These are phyloP conservation scores for Acrobasis repandana DNA, from an alignment of 2,888 invertebrate genomes.

Conservation along the genomic window DNA sequence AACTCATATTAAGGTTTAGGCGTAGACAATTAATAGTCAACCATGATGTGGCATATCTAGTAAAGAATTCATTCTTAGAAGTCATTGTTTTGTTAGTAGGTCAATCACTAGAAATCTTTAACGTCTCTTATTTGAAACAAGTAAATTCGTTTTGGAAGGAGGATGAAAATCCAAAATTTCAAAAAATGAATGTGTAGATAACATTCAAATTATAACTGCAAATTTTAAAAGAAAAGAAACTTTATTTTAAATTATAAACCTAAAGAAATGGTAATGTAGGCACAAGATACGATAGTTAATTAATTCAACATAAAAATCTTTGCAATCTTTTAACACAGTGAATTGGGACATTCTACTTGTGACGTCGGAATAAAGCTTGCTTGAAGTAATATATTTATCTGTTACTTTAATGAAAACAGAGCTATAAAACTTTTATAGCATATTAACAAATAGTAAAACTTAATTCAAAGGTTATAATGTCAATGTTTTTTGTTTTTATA, in stretches of 20 bases:
- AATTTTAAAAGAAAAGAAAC: no score
- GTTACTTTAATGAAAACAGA: not conserved
- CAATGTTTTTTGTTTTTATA: not conserved
- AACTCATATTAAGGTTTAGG: slow-evolving; percentile 4
- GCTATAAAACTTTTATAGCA: slow-evolving; percentile 5
- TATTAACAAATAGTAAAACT: slow-evolving; percentile 3
- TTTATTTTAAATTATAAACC: no score
- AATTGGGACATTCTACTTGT: no score
- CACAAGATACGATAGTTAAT: no score
- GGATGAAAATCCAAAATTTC: no score
- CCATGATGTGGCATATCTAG: not conserved
- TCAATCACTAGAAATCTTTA: not conserved
- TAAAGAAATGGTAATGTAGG: no score
- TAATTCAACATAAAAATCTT: no score
- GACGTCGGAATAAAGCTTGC: no score
- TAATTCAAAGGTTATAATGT: not conserved
- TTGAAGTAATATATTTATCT: not conserved
- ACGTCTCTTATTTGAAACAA: not conserved
- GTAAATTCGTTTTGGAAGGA: not conserved
- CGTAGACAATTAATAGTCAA: not conserved
- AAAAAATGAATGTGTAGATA: no score
- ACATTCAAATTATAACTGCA: no score
- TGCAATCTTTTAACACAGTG: no score
- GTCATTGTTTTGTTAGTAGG: not conserved
- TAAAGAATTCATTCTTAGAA: not conserved